Base-by-base conservation (phyloP, 1,140 invertebrate species). In the Aleiodes sp. region DNA sequence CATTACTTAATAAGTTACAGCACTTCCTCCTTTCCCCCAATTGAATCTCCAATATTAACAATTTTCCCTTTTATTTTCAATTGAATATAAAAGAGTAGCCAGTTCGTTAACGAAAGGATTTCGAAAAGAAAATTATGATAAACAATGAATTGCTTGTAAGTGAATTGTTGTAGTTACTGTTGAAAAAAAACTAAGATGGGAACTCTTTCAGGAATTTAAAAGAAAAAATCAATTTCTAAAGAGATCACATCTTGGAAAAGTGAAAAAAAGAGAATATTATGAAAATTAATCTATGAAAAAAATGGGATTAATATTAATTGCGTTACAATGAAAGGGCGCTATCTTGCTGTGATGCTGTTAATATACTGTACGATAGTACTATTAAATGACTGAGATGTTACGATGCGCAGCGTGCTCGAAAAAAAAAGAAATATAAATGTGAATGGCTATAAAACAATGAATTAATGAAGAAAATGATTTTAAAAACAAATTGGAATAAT, bases 301-400 rank as follows among this genome's bases (percentile, higher is more conserved):
- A 43, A n/a, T 21, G 39, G n/a, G 14, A 43, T 68, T 31, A 68
- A 39, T n/a, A n/a, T 68, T 74, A 79, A 84, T 81, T 77, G 77
- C 76, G 75, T 81, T 78, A 82, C 77, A 80, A 80, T 81, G 81
- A 84, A 56, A 82, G 71, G 80, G 82, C 82, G 82, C 83, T 86
- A 85, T 84, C 78, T 80, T 86, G 83, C 84, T 86, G 84, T 86
- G 84, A 86, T 85, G 84, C 82, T 85, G 82, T 69, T 73, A 83
- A 82, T 82, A 84, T 84, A 83, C 75, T 80, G 79, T 81, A 80
- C 70, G 76, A 67, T 73, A 81, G 80, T 73, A 73, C 33, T 66
- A 73, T 72, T 72, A 46, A 69, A 72, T 33, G 46, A 72, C 66
- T 68, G 66, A 68, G 39, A 68, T 59, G 37, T 60, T 60, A 19